phyloP scores from a whole-genome alignment of 2,113 vertebrate genomes.

The Alaudala cheleensis region DNA sequence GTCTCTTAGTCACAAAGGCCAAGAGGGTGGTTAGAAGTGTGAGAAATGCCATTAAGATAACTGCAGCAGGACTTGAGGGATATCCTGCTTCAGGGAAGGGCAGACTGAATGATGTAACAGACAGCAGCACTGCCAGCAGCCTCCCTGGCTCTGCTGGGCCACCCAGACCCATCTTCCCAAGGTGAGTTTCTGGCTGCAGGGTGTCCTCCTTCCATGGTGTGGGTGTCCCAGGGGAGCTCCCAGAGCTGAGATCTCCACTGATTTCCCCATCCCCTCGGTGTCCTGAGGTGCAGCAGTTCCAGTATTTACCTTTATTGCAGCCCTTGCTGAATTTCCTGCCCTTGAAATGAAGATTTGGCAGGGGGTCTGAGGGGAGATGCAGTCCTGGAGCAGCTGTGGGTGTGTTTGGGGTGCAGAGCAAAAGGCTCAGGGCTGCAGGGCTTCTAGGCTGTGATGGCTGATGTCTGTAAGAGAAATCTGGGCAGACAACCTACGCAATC shows the following conservation, averaged over 20 bases:
- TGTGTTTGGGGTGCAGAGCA: not conserved
- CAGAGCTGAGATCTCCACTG: not conserved
- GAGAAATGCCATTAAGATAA: not conserved
- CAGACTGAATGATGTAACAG: not conserved
- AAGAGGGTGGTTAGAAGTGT: not conserved
- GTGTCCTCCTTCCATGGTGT: not conserved
- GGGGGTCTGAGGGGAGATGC: not conserved
- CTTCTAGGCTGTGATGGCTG: not conserved
- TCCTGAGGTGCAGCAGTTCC: not conserved
- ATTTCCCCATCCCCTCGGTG: rapidly evolving
- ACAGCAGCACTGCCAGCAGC: not conserved
- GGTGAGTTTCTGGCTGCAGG: not conserved
- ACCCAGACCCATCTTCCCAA: not conserved
- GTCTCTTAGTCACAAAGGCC: not conserved
- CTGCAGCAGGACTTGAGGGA: not conserved
- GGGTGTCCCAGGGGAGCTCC: not conserved
- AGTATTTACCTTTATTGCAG: rapidly evolving
- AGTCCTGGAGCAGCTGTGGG: rapidly evolving
- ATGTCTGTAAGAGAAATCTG: not conserved
- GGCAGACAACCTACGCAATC: not conserved
- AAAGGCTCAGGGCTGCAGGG: not conserved
- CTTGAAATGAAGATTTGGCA: not conserved
- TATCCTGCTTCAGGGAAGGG: not conserved
- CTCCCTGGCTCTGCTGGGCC: not conserved
- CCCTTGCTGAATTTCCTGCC: not conserved